These are phyloP conservation scores for Himalopsyche kuldschensis DNA, from an alignment of 2,888 invertebrate genomes.

Conservation along the genomic window DNA sequence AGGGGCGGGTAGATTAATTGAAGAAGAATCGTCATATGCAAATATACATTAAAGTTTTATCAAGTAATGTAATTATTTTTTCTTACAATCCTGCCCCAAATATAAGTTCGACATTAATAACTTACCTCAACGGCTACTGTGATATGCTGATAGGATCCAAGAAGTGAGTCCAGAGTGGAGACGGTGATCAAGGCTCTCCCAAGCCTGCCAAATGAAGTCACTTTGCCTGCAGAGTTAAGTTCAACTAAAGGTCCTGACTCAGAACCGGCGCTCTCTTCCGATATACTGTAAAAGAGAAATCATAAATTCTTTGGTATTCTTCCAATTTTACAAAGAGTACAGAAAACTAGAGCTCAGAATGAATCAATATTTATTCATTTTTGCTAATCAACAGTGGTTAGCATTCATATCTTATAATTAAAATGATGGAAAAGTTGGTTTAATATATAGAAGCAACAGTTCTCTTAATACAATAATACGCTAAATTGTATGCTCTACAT, in stretches of 20 bases:
- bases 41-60: no score
- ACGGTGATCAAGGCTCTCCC: constrained; percentile 27
- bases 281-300: background rate
- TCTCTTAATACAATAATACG: no score
- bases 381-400: no score
- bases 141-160: constrained; percentile 13
- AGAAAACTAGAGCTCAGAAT: no score
- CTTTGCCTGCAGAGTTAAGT: constrained; percentile 24
- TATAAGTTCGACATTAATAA: background rate
- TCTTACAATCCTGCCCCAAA: no score
- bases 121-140: constrained; percentile 25
- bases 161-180: constrained; percentile 5
- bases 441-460: no score
- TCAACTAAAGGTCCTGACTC: constrained; percentile 13
- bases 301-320: background rate
- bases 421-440: no score
- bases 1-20: no score
- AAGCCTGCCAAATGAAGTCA: constrained; percentile 18
- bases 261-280: constrained; percentile 1
- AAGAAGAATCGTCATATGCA: no score
- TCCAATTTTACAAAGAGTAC: background rate
- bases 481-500: no score
- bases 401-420: no score
- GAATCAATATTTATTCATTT: no score
- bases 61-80: background rate